Base-by-base conservation (phyloP, 2,888 invertebrate genomes). In the Amaurobius ferox region DNA sequence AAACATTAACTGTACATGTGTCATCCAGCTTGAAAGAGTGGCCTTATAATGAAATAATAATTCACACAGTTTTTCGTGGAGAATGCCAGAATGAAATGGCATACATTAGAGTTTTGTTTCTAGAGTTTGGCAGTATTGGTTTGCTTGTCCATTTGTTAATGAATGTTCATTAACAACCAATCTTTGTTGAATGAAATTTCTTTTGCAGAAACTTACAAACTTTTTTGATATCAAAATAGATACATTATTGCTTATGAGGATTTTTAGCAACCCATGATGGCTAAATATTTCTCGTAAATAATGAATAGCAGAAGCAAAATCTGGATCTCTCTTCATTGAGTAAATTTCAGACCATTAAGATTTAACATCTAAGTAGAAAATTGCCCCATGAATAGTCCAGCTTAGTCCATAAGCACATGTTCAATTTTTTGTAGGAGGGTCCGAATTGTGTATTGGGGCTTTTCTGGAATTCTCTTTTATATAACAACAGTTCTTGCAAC, bases 211-310 rank as follows among this genome's bases (percentile, higher is more conserved):
- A 1, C 29, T 13, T 28, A 1, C 0, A 62, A 62, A 62, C 1
- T 62, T 29, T 9, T 62, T 1, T 1, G 62, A 62, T 28, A 1
- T 62, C 11, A 62, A 62, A 28, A 62, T 62, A 16, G 26, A 1
- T 1, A 13, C 64, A 30, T 30, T 64, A 9, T 29, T 29, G 5
- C 29, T 29, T 6, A 64, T 29, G 0, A 64, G 11, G 13, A 64
- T 2, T 64, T 64, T 29, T 11, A 29, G 64, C 29, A 64, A 13
- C 11, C 29, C 64, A 3, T 28, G 11, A 29, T 29, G 64, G 13
- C 13, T 64, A 13, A 64, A 64, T n/a, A 62, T 28, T 62, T 62
- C 62, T 62, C n/a, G 28, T 3, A 62, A 16, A 28, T 28, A 62
- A 29, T 23, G 11, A 62, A 62, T 62, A 29, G 62, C 28, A 0